phyloP scores from a whole-genome alignment of 2,888 invertebrate species.

The Drosophila mimica region DNA sequence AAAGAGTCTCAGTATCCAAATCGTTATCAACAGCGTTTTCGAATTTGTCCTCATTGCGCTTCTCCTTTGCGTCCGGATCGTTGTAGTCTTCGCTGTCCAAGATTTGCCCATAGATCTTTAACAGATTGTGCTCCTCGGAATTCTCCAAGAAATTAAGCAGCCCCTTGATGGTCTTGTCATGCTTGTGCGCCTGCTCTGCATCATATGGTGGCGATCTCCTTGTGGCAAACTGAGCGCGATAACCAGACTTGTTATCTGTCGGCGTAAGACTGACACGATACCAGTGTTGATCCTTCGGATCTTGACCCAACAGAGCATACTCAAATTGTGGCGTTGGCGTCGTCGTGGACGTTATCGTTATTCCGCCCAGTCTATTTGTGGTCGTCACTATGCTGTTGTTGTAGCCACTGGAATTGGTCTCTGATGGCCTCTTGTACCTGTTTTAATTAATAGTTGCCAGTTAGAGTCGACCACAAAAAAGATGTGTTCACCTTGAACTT shows the following conservation, averaged over 20 bases:
- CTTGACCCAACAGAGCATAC: slow-evolving; percentile 65
- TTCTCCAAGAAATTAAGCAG: slow-evolving; percentile 58
- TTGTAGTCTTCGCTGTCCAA: slow-evolving; percentile 28
- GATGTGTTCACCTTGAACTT: neutral
- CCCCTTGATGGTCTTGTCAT: slow-evolving; percentile 60
- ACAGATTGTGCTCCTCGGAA: slow-evolving; percentile 58
- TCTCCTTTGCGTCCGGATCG: slow-evolving; percentile 23
- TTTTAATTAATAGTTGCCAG: neutral
- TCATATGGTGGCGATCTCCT: slow-evolving; percentile 62
- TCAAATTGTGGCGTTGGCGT: slow-evolving; percentile 52
- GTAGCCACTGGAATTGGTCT: slow-evolving; percentile 5
- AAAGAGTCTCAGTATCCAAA: neutral
- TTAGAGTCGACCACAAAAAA: neutral
- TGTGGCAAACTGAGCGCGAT: slow-evolving; percentile 58
- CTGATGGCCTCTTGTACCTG: slow-evolving; percentile 14
- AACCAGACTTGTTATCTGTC: slow-evolving; percentile 37
- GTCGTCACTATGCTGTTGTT: slow-evolving; percentile 11
- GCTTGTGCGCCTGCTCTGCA: slow-evolving; percentile 55
- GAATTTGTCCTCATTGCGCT: slow-evolving; percentile 21
- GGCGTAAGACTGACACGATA: slow-evolving; percentile 66
- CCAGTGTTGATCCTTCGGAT: slow-evolving; percentile 68
- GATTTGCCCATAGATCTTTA: slow-evolving; percentile 51
- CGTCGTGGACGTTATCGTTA: neutral
- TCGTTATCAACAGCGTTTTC: slow-evolving; percentile 17
- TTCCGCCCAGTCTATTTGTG: slow-evolving; percentile 16